phyloP scores from a whole-genome alignment of 2,888 invertebrate genomes.

The Cephus sareptanus region DNA sequence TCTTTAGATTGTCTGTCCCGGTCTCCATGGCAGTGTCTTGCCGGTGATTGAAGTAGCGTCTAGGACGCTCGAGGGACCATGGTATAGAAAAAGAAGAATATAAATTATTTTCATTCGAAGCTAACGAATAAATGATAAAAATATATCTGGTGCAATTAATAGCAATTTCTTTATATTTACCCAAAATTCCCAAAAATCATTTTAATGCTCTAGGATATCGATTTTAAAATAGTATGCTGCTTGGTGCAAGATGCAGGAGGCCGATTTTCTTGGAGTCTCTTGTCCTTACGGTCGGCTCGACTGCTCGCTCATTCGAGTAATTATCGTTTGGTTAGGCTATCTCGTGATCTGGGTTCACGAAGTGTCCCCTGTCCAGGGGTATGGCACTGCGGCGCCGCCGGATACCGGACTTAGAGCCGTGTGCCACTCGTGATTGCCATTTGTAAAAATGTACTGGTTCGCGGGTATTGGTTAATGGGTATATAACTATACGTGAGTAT shows the following conservation, averaged over 20 bases:
- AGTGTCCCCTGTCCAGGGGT: not conserved
- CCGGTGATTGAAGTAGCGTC: not conserved
- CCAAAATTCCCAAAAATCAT: not conserved
- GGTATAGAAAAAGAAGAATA: not conserved
- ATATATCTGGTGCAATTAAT: not conserved
- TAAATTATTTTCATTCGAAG: not conserved
- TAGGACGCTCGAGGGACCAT: not conserved
- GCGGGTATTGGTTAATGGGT: constrained; percentile 35
- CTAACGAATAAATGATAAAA: no score
- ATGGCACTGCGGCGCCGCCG: not conserved
- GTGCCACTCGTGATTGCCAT: constrained; percentile 27
- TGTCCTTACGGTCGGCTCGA: not conserved
- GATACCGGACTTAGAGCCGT: constrained; percentile 33
- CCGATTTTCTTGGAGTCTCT: not conserved
- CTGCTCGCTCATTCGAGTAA: not conserved
- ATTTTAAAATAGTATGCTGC: not conserved
- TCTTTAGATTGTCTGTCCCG: not conserved
- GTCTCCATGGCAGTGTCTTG: not conserved
- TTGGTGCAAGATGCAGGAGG: not conserved
- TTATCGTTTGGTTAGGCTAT: not conserved
- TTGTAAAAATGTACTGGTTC: constrained; percentile 19
- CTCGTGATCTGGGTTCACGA: not conserved
- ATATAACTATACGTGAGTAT: constrained; percentile 34
- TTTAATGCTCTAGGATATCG: not conserved
- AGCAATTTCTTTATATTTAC: not conserved